phyloP scores from a whole-genome alignment of 2,888 invertebrate genomes.

The Ceramica pisi region DNA sequence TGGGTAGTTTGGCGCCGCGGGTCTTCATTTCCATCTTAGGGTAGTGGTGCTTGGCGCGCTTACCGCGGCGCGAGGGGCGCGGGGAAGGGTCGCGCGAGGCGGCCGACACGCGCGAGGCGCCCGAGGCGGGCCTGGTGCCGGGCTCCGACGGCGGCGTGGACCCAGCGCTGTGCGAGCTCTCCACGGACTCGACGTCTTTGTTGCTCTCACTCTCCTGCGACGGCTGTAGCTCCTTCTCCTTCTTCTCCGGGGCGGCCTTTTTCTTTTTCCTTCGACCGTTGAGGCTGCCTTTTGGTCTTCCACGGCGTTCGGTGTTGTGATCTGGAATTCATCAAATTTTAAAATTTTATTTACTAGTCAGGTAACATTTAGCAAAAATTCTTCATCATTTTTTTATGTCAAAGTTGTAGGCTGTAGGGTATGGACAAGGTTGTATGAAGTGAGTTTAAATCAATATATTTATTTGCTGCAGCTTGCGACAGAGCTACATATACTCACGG shows the following conservation, averaged over 20 bases:
- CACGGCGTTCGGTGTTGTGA: constrained; percentile 80
- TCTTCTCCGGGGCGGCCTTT: constrained; percentile 81
- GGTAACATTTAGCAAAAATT: too few relatives aligned
- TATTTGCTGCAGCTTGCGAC: constrained; percentile 91
- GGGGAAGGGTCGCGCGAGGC: constrained; percentile 81
- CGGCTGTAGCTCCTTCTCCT: constrained; percentile 83
- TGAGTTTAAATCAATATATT: too few relatives aligned
- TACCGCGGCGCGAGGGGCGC: constrained; percentile 72
- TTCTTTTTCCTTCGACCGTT: constrained; percentile 83
- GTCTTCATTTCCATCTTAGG: constrained; percentile 89
- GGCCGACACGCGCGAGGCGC: constrained; percentile 66
- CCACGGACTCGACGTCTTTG: constrained; percentile 86
- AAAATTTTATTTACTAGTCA: background rate
- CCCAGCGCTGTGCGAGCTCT: constrained; percentile 85
- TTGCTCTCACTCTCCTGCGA: constrained; percentile 88
- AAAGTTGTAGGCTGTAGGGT: too few relatives aligned
- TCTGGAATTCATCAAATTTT: constrained; percentile 38
- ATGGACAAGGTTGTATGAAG: too few relatives aligned
- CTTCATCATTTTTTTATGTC: too few relatives aligned
- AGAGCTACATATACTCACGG: too few relatives aligned
- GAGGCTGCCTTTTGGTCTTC: constrained; percentile 84
- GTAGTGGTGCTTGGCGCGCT: constrained; percentile 75
- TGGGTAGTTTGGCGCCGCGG: constrained; percentile 92
- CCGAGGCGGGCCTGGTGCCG: constrained; percentile 84
- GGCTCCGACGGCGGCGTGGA: constrained; percentile 85